These are phyloP conservation scores for Turdus rufiventris DNA, from an alignment of 2,113 vertebrate species.

Conservation along the genomic window DNA sequence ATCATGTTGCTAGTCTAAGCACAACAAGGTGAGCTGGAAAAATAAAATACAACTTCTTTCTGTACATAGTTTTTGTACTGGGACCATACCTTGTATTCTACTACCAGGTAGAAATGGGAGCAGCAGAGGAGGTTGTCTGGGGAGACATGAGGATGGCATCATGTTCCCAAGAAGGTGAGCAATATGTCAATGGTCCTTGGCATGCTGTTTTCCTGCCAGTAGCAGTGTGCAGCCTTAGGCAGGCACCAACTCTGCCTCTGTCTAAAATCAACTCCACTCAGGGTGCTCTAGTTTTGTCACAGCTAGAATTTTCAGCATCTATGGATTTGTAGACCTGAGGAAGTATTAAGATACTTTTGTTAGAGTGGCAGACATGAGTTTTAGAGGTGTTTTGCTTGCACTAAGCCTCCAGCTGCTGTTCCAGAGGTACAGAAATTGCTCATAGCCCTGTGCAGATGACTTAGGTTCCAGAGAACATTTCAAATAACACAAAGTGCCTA, in stretches of 20 bases:
- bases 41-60: conserved; percentile 40
- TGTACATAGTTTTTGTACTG: conserved; percentile 14
- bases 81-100: conserved; percentile 12
- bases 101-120: not conserved
- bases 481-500: not conserved
- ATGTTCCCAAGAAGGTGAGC: not conserved
- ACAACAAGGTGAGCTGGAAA: conserved; percentile 45
- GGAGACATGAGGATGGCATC: not conserved
- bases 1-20: conserved; percentile 12
- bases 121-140: not conserved
- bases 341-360: not conserved
- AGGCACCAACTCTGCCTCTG: not conserved
- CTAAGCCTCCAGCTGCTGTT: not conserved
- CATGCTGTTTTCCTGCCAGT: not conserved
- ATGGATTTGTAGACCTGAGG: not conserved
- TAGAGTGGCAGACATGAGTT: not conserved
- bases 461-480: not conserved
- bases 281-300: not conserved
- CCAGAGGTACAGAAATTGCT: not conserved
- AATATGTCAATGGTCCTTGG: not conserved
- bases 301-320: not conserved
- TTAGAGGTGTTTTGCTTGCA: not conserved
- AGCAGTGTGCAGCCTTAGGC: not conserved
- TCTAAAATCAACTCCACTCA: not conserved
- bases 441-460: not conserved